These are phyloP conservation scores for Paralichthys olivaceus DNA, from an alignment of 2,113 vertebrate species.

Conservation along the genomic window DNA sequence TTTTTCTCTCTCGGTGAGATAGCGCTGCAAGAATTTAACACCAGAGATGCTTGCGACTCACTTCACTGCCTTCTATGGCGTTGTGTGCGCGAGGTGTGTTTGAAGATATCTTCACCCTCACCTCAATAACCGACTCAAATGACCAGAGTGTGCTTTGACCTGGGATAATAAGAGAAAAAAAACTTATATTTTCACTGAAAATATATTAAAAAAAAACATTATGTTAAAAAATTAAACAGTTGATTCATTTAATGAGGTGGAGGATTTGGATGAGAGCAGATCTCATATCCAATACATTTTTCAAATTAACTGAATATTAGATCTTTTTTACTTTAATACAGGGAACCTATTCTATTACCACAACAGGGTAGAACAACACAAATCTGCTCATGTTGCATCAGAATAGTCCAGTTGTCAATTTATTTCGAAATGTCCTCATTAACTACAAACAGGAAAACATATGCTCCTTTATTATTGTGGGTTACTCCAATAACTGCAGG, in stretches of 20 bases:
- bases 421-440: too few species aligned
- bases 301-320: too few species aligned
- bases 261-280: not conserved
- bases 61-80: constrained; percentile 62
- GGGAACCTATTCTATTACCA: too few species aligned
- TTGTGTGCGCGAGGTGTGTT: constrained; percentile 2
- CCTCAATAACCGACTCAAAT: constrained; percentile 46
- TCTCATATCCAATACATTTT: too few species aligned
- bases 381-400: too few species aligned
- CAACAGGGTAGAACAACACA: too few species aligned
- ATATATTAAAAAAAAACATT: constrained; percentile 32
- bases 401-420: too few species aligned
- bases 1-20: constrained; percentile 34
- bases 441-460: too few species aligned
- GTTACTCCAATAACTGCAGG: too few species aligned
- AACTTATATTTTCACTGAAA: constrained; percentile 6
- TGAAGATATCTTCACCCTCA: constrained; percentile 25
- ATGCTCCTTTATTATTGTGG: too few species aligned
- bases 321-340: too few species aligned
- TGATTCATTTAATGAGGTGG: constrained; percentile 7
- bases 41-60: not conserved
- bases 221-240: not conserved
- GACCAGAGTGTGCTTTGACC: constrained; percentile 21
- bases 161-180: not conserved
- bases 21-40: constrained; percentile 43